These are phyloP conservation scores for Thyatira batis DNA, from an alignment of 2,888 invertebrate genomes.

Conservation along the genomic window DNA sequence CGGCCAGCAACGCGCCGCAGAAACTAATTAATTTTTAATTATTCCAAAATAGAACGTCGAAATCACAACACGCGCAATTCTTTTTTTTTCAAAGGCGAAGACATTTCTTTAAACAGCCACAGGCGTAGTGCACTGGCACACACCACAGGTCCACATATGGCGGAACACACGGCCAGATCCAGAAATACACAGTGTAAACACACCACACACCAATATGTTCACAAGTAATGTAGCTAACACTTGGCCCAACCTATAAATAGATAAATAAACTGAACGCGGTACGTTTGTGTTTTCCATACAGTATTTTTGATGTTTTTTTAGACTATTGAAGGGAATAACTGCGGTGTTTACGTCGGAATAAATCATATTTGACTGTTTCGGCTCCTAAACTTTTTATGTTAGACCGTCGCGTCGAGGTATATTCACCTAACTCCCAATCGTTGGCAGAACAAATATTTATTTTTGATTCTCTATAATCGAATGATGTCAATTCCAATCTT, in stretches of 20 bases:
- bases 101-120: conserved; percentile 2
- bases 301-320: conserved; percentile 29
- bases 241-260: conserved; percentile 71
- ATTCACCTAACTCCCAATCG: background rate
- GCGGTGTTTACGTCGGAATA: conserved; percentile 32
- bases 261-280: conserved; percentile 57
- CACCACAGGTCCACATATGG: conserved; percentile 56
- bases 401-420: background rate
- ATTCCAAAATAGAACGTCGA: background rate
- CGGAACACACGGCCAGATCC: conserved; percentile 66
- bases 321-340: conserved; percentile 9
- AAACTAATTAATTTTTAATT: background rate
- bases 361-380: conserved; percentile 10
- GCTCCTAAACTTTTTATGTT: background rate
- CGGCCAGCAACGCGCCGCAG: background rate
- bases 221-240: conserved; percentile 71
- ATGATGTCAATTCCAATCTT: background rate
- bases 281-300: conserved; percentile 26
- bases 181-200: conserved; percentile 76
- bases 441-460: background rate
- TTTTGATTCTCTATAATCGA: background rate
- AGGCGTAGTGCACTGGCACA: conserved; percentile 29
- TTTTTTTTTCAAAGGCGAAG: background rate
- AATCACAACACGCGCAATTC: background rate
- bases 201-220: conserved; percentile 70